Conservation (phyloP, 2,113 vertebrate species). For the Saiga tatarica region DNA sequence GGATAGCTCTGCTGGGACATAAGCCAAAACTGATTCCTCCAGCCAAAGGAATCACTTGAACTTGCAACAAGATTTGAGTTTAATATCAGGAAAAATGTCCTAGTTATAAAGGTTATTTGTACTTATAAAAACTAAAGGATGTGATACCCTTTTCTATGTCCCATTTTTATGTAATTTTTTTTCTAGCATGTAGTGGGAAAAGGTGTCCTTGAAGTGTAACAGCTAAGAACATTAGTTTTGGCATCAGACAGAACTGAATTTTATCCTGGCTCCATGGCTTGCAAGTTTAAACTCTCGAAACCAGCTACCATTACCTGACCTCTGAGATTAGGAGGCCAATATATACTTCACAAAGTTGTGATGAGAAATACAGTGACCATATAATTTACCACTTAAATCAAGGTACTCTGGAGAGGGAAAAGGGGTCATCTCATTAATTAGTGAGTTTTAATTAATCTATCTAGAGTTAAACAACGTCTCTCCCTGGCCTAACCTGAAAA, state of each 20-base stretch:
- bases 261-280: background rate
- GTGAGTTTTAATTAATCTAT: background rate
- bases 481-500: background rate
- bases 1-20: background rate
- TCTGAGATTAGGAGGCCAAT: background rate
- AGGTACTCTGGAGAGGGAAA: background rate
- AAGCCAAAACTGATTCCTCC: background rate
- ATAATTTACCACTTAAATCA: background rate
- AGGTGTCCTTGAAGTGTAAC: background rate
- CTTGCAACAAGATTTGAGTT: background rate
- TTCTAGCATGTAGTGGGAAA: background rate
- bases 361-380: background rate
- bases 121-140: background rate
- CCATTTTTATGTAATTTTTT: background rate
- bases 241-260: background rate
- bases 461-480: background rate
- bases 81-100: background rate
- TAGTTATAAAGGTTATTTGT: background rate
- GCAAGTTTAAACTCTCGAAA: background rate
- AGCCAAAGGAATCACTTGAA: constrained; percentile 13
- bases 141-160: background rate
- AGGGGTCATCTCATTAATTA: background rate
- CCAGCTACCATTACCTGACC: background rate
- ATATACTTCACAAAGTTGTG: background rate
- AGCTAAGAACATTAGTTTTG: background rate